Percentiles rank a stretch among this genome's conserved stretches.
Evolutionary conservation across 2,113 vertebrate genomes (phyloP).

Genomic region (Macaca nemestrina): DNA sequence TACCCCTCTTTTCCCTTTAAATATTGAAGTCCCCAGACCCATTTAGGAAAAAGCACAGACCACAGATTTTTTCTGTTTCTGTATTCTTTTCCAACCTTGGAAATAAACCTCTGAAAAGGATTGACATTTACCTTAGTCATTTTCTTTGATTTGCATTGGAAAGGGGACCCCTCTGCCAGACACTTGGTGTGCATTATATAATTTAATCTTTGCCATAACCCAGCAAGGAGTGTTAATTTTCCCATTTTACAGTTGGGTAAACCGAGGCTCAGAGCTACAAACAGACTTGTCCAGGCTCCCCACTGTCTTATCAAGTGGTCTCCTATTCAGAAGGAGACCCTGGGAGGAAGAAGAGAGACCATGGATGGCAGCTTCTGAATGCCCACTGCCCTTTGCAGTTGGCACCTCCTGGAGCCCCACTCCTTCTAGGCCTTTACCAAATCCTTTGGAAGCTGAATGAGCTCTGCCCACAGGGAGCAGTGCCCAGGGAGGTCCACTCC

Average conservation of each 20-base stretch:
- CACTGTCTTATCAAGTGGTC: neutral
- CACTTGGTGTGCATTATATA: accelerated
- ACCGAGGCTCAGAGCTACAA: neutral
- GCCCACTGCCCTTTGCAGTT: neutral
- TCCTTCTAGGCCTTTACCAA: neutral
- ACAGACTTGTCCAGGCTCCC: neutral
- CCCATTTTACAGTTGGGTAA: constrained; percentile 4
- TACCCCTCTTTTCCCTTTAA: too few relatives aligned
- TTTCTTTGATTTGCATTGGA: too few relatives aligned
- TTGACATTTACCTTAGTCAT: too few relatives aligned
- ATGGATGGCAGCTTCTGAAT: accelerated
- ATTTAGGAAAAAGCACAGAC: too few relatives aligned
- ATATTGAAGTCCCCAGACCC: too few relatives aligned
- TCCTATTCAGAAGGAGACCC: neutral
- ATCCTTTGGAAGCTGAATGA: neutral
- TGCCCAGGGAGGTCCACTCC: neutral
- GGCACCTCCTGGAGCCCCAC: accelerated
- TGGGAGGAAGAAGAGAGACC: neutral
- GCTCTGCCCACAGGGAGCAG: neutral
- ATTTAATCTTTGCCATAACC: neutral
- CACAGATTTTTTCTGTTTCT: too few relatives aligned
- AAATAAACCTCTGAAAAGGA: too few relatives aligned
- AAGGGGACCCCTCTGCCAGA: neutral
- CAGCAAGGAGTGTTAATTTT: too few relatives aligned
- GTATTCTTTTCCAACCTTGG: too few relatives aligned